Percentiles rank a stretch among this genome's conserved stretches.
These are phyloP conservation scores for Eudemis profundana DNA, from an alignment of 2,888 invertebrate genomes.

Conservation along the genomic window DNA sequence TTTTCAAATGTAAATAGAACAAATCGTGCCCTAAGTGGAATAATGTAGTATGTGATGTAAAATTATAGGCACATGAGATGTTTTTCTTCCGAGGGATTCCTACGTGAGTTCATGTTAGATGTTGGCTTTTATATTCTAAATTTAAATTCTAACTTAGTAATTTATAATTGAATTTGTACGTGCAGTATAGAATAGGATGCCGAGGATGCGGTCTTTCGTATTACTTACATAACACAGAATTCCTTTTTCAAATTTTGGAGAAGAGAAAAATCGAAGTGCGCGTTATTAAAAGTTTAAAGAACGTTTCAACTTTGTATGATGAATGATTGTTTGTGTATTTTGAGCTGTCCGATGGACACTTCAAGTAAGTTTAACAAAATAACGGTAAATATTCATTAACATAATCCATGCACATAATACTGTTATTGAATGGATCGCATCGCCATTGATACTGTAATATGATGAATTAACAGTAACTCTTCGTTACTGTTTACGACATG, in stretches of 20 bases:
- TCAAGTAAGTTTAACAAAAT: not conserved
- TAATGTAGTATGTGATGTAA: not conserved
- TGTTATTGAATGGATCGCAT: not conserved
- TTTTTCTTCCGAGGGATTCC: not conserved
- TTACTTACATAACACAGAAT: not conserved
- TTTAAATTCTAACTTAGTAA: too few species aligned
- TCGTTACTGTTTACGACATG: too few species aligned
- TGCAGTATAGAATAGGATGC: too few species aligned
- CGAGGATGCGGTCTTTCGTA: too few species aligned
- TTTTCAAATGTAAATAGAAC: conserved; percentile 39
- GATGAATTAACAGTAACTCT: not conserved
- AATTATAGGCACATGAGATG: not conserved
- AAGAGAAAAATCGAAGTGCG: not conserved
- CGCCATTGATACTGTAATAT: conserved; percentile 5
- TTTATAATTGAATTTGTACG: too few species aligned
- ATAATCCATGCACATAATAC: conserved; percentile 27
- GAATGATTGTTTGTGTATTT: not conserved
- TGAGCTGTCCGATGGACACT: not conserved
- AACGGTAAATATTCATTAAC: conserved; percentile 21
- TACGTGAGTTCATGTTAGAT: not conserved
- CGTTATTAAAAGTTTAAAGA: not conserved
- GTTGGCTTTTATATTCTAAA: too few species aligned
- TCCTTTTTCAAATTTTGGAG: not conserved
- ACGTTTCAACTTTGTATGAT: not conserved
- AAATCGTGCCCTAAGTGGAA: not conserved